A percentile compares a stretch with the other conserved stretches of the same genome.
Conservation (phyloP, 2,113 vertebrate genomes). For the Aptenodytes patagonicus region DNA sequence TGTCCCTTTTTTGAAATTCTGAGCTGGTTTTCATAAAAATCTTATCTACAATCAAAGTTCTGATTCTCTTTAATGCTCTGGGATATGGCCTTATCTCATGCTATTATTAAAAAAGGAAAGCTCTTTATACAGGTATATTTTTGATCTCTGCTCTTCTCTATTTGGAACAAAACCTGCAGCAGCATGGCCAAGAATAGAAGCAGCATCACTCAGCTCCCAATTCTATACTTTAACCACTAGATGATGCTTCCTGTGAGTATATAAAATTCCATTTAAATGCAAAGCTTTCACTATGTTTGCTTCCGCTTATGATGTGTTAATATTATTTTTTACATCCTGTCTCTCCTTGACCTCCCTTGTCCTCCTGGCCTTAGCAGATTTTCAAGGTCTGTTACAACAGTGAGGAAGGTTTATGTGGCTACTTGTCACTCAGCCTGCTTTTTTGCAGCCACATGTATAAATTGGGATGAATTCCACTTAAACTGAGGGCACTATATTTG, state of each 20-base stretch:
- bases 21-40: conserved; percentile 41
- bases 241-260: background rate
- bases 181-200: background rate
- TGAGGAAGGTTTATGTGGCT: background rate
- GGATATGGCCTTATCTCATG: background rate
- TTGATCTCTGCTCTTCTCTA: conserved; percentile 21
- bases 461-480: background rate
- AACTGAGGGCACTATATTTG: background rate
- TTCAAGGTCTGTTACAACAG: background rate
- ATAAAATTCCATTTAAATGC: conserved; percentile 20
- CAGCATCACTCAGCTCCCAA: background rate
- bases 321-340: conserved; percentile 13
- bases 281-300: background rate
- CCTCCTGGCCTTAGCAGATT: background rate
- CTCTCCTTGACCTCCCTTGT: background rate
- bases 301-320: background rate
- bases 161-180: conserved; percentile 31
- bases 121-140: conserved; percentile 22
- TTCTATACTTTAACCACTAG: background rate
- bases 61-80: conserved; percentile 19
- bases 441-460: background rate
- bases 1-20: conserved; percentile 10
- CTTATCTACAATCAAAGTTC: conserved; percentile 44
- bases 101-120: conserved; percentile 13
- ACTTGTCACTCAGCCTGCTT: background rate